These are phyloP conservation scores for Passer montanus DNA, from an alignment of 2,113 vertebrate species.

Conservation along the genomic window DNA sequence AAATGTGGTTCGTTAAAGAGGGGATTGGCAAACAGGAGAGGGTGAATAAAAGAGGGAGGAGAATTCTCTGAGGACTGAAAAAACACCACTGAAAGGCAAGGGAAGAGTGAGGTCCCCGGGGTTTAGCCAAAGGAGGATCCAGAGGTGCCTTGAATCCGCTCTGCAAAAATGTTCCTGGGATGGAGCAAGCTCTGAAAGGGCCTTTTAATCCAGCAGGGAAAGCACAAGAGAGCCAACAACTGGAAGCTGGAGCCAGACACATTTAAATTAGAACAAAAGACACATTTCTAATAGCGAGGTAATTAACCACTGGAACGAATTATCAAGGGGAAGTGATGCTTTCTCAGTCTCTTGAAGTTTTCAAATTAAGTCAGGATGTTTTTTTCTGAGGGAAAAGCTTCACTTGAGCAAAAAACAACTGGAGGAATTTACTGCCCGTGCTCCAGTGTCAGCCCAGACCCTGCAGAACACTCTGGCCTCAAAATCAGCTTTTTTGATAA, in stretches of 20 bases:
- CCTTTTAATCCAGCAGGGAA: not conserved
- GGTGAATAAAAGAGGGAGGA: not conserved
- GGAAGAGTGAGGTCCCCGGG: fast-evolving
- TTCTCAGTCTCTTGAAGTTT: conserved; percentile 12
- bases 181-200: not conserved
- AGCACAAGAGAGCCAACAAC: not conserved
- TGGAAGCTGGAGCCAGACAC: not conserved
- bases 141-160: not conserved
- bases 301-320: conserved; percentile 52
- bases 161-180: not conserved
- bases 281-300: conserved; percentile 22
- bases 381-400: not conserved
- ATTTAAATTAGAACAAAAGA: conserved; percentile 37
- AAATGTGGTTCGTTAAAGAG: not conserved
- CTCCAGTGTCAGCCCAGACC: not conserved
- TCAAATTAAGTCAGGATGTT: not conserved
- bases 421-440: not conserved
- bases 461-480: not conserved
- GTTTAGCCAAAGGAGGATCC: not conserved
- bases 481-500: not conserved
- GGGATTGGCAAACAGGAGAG: not conserved
- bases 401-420: not conserved
- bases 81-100: not conserved
- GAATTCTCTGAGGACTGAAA: not conserved
- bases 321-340: conserved; percentile 10